phyloP scores from a whole-genome alignment of 2,797 vertebrate genomes.

The Xerus rutilus region DNA sequence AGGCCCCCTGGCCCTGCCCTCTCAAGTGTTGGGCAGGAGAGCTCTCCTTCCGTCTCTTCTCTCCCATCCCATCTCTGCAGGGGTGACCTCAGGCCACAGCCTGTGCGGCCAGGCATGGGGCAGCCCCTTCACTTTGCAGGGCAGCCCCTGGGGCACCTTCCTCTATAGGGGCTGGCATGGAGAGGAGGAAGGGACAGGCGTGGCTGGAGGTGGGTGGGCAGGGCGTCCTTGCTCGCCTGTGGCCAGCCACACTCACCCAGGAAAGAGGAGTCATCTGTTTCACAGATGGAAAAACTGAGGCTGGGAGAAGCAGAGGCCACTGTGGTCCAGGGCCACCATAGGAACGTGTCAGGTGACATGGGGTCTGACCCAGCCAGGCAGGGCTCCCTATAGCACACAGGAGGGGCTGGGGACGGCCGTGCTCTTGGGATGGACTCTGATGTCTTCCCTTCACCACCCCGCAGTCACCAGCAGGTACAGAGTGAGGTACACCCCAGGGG shows the following conservation, averaged over 20 bases:
- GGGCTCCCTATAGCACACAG: no score
- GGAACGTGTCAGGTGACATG: rapidly evolving
- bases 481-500: rapidly evolving
- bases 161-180: background rate
- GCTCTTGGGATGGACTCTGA: background rate
- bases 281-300: background rate
- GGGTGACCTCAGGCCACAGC: no score
- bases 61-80: background rate
- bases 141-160: background rate
- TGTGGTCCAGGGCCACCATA: rapidly evolving
- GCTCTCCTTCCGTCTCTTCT: background rate
- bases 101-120: background rate
- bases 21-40: background rate
- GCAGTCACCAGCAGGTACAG: rapidly evolving
- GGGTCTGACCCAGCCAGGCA: background rate
- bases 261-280: background rate
- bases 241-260: background rate
- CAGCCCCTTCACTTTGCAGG: background rate
- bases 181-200: background rate
- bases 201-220: background rate
- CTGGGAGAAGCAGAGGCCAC: background rate
- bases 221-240: background rate
- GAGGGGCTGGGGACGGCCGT: rapidly evolving
- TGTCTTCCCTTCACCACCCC: background rate
- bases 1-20: background rate